A percentile compares a stretch with the other conserved stretches of the same genome.
Conservation (phyloP, 2,888 invertebrate species). For the Lasioglossum vierecki region DNA sequence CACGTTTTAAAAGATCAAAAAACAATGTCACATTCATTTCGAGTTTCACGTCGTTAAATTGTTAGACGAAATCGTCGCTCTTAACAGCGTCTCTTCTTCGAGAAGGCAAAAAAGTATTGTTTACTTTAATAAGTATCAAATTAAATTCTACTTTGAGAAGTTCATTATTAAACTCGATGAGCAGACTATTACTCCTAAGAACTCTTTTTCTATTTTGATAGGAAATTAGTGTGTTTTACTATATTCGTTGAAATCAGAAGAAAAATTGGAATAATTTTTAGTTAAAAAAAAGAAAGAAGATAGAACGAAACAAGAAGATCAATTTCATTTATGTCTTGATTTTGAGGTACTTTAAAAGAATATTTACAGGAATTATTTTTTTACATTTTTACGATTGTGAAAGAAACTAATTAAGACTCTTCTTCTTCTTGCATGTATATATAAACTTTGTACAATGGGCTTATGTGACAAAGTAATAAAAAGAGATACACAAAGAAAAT, state of each 20-base stretch:
- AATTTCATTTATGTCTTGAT: constrained; percentile 31
- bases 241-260: constrained; percentile 12
- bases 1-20: neutral
- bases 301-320: constrained; percentile 8
- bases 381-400: constrained; percentile 51
- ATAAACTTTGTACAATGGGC: constrained; percentile 55
- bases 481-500: constrained; percentile 45
- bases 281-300: constrained; percentile 15
- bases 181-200: neutral
- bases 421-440: constrained; percentile 47
- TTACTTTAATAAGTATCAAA: neutral
- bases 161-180: neutral
- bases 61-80: neutral
- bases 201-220: neutral
- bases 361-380: constrained; percentile 54
- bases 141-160: neutral
- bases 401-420: constrained; percentile 35
- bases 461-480: constrained; percentile 51
- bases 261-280: constrained; percentile 23
- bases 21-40: neutral
- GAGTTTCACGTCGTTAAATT: neutral
- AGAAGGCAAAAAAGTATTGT: neutral
- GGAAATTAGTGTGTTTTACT: neutral
- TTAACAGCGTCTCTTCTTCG: neutral
- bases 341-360: constrained; percentile 26